Percentiles rank a stretch among this genome's conserved stretches.
These are phyloP conservation scores for Propithecus coquereli DNA, from an alignment of 2,113 vertebrate species.

Conservation along the genomic window DNA sequence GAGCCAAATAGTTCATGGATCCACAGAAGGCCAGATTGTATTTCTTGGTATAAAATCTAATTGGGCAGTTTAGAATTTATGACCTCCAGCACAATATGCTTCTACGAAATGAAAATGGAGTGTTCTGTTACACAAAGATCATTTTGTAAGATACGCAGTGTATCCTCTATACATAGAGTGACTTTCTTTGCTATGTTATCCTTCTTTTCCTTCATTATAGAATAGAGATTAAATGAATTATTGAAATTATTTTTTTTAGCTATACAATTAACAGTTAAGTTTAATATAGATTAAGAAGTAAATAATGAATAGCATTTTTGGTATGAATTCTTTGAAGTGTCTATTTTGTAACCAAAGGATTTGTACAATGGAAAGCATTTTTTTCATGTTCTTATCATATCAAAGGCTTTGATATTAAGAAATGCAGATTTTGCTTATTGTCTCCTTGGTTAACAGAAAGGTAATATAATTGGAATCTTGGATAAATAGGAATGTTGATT, in stretches of 20 bases:
- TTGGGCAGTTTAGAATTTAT: constrained; percentile 65
- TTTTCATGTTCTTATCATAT: background rate
- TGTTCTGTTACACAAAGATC: constrained; percentile 30
- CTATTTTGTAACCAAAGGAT: constrained; percentile 20
- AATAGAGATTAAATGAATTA: background rate
- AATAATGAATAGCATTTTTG: background rate
- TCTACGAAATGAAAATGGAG: constrained; percentile 49
- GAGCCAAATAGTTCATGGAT: constrained; percentile 49
- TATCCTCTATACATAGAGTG: background rate
- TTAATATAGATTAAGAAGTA: background rate
- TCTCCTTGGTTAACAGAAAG: constrained; percentile 45
- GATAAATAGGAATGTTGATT: constrained; percentile 40
- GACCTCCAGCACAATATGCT: background rate
- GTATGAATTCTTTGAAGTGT: background rate
- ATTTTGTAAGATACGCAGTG: background rate
- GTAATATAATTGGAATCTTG: constrained; percentile 20
- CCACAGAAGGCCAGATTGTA: constrained; percentile 14
- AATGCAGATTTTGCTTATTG: background rate
- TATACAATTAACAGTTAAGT: background rate
- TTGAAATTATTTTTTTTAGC: background rate
- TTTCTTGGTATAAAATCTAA: constrained; percentile 64
- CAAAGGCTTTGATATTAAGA: background rate
- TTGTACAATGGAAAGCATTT: background rate
- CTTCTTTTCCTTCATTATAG: background rate
- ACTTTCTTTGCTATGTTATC: background rate